Evolutionary conservation across 2,797 vertebrate species (phyloP).

Genomic region (Halcyon chelicuti): DNA sequence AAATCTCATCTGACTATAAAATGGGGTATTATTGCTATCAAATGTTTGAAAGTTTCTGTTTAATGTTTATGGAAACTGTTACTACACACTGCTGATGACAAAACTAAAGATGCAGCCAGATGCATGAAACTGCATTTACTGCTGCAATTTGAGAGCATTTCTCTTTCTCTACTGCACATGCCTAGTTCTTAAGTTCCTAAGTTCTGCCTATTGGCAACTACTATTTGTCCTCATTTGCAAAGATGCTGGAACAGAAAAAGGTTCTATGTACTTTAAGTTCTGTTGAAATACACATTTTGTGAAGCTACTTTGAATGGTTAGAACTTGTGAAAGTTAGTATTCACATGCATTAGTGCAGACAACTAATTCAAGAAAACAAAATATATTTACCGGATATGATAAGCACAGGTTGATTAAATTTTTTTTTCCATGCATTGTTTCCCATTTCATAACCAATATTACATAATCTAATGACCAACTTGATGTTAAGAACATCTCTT

Average conservation of each 20-base stretch:
- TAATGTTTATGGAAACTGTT: background rate
- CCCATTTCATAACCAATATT: background rate
- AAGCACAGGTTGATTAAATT: background rate
- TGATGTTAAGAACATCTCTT: background rate
- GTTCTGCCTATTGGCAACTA: background rate
- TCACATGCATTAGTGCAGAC: background rate
- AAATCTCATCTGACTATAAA: background rate
- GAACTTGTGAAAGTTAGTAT: background rate
- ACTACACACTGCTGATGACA: background rate
- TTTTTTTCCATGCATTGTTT: background rate
- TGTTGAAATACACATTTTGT: background rate
- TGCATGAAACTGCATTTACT: rapidly evolving
- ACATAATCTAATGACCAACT: too few relatives aligned
- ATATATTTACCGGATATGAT: background rate
- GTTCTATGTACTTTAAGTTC: background rate
- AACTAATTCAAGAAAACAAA: background rate
- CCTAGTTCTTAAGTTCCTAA: background rate
- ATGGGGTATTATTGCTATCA: background rate
- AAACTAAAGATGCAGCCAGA: background rate
- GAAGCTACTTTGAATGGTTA: background rate
- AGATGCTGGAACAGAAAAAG: background rate
- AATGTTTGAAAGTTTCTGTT: background rate
- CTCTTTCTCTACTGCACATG: background rate
- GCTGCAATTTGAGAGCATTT: background rate
- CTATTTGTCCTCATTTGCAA: background rate